Percentiles rank a stretch among this genome's conserved stretches.
Conservation (phyloP, 2,888 invertebrate species). For the Patella caerulea region DNA sequence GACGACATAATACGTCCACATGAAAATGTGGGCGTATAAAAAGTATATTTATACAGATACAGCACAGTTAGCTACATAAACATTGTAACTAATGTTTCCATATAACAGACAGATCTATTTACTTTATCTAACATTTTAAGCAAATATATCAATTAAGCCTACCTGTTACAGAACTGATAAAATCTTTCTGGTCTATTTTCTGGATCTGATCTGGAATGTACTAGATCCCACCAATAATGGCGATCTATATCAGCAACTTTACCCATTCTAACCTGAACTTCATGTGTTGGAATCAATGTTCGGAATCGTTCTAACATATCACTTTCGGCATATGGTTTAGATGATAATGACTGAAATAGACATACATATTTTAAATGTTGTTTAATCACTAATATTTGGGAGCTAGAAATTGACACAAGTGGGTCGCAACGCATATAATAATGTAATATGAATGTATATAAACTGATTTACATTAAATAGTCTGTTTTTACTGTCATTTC, state of each 20-base stretch:
- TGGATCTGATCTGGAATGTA: slow-evolving; percentile 92
- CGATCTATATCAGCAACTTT: slow-evolving; percentile 88
- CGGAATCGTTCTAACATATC: slow-evolving; percentile 87
- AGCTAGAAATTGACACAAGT: too few species aligned
- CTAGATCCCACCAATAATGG: slow-evolving; percentile 97
- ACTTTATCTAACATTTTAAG: not conserved
- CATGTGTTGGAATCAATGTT: slow-evolving; percentile 95
- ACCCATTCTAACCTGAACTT: slow-evolving; percentile 95
- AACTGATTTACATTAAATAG: too few species aligned
- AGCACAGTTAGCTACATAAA: too few species aligned
- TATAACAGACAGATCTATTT: not conserved
- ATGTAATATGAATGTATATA: too few species aligned
- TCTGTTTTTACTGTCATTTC: too few species aligned
- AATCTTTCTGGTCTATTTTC: slow-evolving; percentile 96
- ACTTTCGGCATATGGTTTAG: slow-evolving; percentile 22
- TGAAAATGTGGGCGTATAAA: too few species aligned
- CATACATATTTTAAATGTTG: not conserved
- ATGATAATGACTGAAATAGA: slow-evolving; percentile 32
- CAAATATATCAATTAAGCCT: slow-evolving; percentile 38
- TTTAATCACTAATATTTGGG: too few species aligned
- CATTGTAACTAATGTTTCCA: not conserved
- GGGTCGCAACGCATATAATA: too few species aligned
- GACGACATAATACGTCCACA: too few species aligned
- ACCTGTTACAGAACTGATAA: slow-evolving; percentile 96
- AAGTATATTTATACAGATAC: too few species aligned